These are phyloP conservation scores for Stichodactyla helianthus DNA, from an alignment of 64 coral and sea anemone genomes.

Conservation along the genomic window DNA sequence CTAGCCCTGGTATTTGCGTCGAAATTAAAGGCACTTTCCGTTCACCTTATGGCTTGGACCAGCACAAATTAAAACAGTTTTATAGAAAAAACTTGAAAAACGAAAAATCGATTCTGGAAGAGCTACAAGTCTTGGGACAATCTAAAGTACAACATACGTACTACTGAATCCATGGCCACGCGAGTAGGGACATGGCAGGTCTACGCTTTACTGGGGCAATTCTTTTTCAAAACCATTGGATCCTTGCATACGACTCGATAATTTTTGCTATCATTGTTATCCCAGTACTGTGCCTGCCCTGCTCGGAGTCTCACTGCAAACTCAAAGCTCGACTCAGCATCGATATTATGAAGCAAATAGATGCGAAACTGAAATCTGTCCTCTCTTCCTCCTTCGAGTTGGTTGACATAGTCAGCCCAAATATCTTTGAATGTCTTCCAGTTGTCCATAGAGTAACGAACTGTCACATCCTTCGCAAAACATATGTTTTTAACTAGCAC, in stretches of 20 bases:
- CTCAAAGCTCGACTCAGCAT: conserved; percentile 56
- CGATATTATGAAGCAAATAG: conserved; percentile 56
- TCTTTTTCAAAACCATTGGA: background rate
- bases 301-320: conserved; percentile 69
- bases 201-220: background rate
- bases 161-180: background rate
- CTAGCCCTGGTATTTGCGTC: no score
- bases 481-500: conserved; percentile 82
- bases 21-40: no score
- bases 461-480: conserved; percentile 83
- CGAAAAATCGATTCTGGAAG: background rate
- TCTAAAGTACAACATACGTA: background rate
- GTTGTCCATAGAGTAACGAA: conserved; percentile 65
- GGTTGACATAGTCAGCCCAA: conserved; percentile 83
- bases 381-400: conserved; percentile 59
- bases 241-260: conserved; percentile 58
- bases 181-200: background rate
- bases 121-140: background rate
- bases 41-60: no score
- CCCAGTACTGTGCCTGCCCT: conserved; percentile 65
- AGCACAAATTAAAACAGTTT: no score
- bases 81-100: no score
- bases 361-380: conserved; percentile 89
- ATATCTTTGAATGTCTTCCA: conserved; percentile 69
- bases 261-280: conserved; percentile 69